Conservation (phyloP, 2,888 invertebrate species). For the Tenthredo distinguenda region DNA sequence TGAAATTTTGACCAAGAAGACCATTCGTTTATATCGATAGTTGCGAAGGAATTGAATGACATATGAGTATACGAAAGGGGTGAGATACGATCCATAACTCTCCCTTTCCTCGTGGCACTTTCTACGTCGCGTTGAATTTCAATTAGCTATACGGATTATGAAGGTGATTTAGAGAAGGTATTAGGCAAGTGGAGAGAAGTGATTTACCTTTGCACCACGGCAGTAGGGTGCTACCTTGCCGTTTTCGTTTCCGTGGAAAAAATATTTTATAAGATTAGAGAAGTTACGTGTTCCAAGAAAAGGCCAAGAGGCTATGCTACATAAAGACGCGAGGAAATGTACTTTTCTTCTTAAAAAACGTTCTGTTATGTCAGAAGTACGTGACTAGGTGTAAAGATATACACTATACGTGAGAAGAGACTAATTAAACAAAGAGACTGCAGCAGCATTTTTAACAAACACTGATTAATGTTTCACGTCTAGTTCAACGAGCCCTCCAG, state of each 20-base stretch:
- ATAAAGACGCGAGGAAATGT: not conserved
- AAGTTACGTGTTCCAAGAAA: not conserved
- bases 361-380: not conserved
- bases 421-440: conserved; percentile 5
- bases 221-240: not conserved
- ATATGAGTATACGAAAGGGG: conserved; percentile 36
- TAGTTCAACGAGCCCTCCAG: not conserved
- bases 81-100: conserved; percentile 57
- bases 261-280: conserved; percentile 14
- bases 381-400: not conserved
- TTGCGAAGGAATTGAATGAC: not conserved
- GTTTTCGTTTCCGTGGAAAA: not conserved
- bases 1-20: not conserved
- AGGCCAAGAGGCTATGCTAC: not conserved
- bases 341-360: not conserved
- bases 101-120: conserved; percentile 49
- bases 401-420: not conserved
- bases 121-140: conserved; percentile 55
- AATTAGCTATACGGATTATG: conserved; percentile 52
- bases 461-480: not conserved
- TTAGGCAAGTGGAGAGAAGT: not conserved
- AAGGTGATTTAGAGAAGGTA: not conserved
- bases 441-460: not conserved
- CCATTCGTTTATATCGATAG: not conserved
- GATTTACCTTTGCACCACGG: not conserved